Evolutionary conservation across 2,888 invertebrate species (phyloP), one percentile per base, ranked within the genome.

Genomic region (Ophonus ardosiacus): DNA sequence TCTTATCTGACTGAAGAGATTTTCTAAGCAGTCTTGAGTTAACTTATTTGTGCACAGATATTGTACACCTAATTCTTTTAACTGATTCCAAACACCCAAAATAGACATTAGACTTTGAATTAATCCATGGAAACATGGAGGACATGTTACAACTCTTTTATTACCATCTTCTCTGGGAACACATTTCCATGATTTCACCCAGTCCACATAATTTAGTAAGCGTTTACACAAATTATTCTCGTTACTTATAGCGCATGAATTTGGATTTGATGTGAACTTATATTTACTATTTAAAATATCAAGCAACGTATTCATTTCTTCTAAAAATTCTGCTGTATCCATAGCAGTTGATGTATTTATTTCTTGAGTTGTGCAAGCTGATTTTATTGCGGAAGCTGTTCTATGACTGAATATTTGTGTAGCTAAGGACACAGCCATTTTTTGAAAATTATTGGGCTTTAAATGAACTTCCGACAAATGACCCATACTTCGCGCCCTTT

Each of bases 261-360:
- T 15, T 74, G 74, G 43, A 74, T 74, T 74, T 0, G 43, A 1
- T 15, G 74, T 0, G 4, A 10, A 15, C 40, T 43, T 74, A 18
- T 74, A 13, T 74, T 74, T 74, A 43, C 74, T 43, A 15, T 74
- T 74, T 43, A 74, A 15, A 15, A 71, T 71, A n/a, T 71, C 40
- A 4, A 71, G 38, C n/a, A 71, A 71, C 3, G 6, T n/a, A n/a
- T 71, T 71, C 40, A 71, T 71, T 40, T 71, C 1, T n/a, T 71
- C 13, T 13, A 71, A 7, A 71, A 71, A 71, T 13, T 71, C n/a
- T 17, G 13, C 40, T 5, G 40, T 40, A 7, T 40, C 7, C 40
- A 40, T 40, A 40, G 71, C 71, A 17, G 15, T 31, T 6, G 5
- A 31, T 8, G 7, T 31, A 31, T 21, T 40, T 40, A 40, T 40